Conservation (phyloP, 2,113 vertebrate species). For the Perca schrenkii region DNA sequence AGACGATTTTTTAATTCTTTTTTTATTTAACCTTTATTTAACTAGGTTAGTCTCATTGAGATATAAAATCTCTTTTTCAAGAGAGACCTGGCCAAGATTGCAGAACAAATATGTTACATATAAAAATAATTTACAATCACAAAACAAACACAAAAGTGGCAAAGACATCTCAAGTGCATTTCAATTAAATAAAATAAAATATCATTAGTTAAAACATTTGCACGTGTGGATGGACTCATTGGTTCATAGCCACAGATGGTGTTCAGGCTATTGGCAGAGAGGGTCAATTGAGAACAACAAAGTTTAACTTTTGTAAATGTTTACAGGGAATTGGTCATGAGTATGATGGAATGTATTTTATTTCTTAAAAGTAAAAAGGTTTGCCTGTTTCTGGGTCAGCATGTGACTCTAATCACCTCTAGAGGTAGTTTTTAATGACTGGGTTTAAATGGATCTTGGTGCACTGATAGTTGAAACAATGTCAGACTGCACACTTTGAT, state of each 20-base stretch:
- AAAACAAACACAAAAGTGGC: no score
- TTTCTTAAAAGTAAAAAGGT: background rate
- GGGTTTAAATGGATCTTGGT: background rate
- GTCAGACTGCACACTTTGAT: conserved; percentile 30
- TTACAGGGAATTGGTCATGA: background rate
- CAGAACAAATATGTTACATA: no score
- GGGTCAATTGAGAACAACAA: background rate
- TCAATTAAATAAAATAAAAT: no score
- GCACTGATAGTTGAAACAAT: background rate
- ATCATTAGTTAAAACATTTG: no score
- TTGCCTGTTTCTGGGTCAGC: background rate
- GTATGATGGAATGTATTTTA: background rate
- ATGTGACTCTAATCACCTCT: background rate
- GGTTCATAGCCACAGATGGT: background rate
- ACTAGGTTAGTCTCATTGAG: no score
- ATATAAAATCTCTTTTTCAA: no score
- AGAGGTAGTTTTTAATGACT: background rate
- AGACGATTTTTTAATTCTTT: background rate
- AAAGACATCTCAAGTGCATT: no score
- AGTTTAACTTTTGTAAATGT: background rate
- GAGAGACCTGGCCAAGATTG: no score
- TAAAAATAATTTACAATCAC: no score
- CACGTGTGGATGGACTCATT: background rate
- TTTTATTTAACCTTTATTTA: no score
- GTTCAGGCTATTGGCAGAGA: background rate